Evolutionary conservation across 2,113 vertebrate genomes (phyloP).

Genomic region (Chrysochloris asiatica): DNA sequence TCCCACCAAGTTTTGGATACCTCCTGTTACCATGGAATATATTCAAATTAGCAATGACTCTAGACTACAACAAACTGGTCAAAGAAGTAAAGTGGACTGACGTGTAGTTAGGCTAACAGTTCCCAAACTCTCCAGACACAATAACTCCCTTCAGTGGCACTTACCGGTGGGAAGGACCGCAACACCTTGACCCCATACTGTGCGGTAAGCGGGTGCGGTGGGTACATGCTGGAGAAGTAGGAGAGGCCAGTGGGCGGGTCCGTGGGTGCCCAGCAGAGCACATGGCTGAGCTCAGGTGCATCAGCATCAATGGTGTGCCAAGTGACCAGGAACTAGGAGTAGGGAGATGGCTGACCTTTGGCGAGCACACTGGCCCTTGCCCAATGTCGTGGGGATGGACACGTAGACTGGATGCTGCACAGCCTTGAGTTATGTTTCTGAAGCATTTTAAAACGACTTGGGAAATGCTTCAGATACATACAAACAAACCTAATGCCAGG

Average conservation of each 20-base stretch:
- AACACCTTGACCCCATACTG: conserved; percentile 98
- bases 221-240: conserved; percentile 98
- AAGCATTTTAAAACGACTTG: background rate
- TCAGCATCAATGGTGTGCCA: conserved; percentile 98
- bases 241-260: conserved; percentile 98
- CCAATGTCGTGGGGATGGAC: too few species aligned
- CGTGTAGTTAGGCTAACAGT: too few species aligned
- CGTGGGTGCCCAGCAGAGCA: conserved; percentile 95
- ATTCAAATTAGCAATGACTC: too few species aligned
- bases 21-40: too few species aligned
- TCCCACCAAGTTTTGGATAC: too few species aligned
- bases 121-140: too few species aligned
- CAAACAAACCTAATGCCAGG: too few species aligned
- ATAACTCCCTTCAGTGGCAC: background rate
- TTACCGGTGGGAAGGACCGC: conserved; percentile 96
- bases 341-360: background rate
- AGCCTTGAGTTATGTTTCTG: background rate
- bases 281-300: conserved; percentile 95
- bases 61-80: too few species aligned
- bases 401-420: background rate
- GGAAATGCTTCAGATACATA: too few species aligned
- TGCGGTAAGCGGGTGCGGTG: conserved; percentile 96
- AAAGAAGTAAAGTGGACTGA: too few species aligned
- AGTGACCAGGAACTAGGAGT: conserved; percentile 93
- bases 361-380: background rate